These are phyloP conservation scores for Hippocampus guttulatus DNA, from an alignment of 2,113 vertebrate genomes.

Conservation along the genomic window DNA sequence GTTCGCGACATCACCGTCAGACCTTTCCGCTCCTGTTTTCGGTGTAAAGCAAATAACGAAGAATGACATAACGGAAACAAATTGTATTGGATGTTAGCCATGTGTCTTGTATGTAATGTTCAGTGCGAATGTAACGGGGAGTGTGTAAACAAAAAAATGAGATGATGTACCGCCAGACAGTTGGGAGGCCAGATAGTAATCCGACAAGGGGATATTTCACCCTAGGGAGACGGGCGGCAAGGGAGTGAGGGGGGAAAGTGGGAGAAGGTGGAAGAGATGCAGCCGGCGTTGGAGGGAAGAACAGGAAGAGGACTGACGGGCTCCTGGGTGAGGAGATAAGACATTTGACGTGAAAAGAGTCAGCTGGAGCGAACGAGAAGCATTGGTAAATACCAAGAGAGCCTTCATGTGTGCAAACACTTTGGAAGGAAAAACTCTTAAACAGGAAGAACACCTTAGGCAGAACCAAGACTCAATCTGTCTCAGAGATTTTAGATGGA, in stretches of 20 bases:
- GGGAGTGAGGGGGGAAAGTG: slow-evolving; percentile 40
- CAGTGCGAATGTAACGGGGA: background rate
- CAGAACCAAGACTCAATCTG: too few relatives aligned
- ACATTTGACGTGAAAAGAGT: background rate
- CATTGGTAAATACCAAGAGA: background rate
- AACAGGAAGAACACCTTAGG: background rate
- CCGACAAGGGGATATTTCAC: slow-evolving; percentile 21
- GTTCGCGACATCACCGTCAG: background rate
- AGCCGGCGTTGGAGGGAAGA: slow-evolving; percentile 30
- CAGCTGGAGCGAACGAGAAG: background rate
- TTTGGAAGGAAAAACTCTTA: background rate
- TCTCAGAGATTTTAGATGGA: too few relatives aligned
- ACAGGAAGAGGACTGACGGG: slow-evolving; percentile 47
- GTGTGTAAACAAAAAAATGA: slow-evolving; percentile 30
- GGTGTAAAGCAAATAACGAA: background rate
- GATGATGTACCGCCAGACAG: slow-evolving; percentile 11
- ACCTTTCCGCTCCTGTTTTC: background rate
- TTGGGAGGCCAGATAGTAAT: slow-evolving; percentile 40
- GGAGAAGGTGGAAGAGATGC: slow-evolving; percentile 47
- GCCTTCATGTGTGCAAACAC: background rate
- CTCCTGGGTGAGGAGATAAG: background rate
- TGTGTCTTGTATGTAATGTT: background rate
- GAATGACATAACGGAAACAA: background rate
- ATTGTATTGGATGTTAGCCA: background rate
- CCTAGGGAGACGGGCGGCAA: slow-evolving; percentile 25